phyloP scores from a whole-genome alignment of 2,113 vertebrate genomes.

The Mesembrinibis cayennensis region DNA sequence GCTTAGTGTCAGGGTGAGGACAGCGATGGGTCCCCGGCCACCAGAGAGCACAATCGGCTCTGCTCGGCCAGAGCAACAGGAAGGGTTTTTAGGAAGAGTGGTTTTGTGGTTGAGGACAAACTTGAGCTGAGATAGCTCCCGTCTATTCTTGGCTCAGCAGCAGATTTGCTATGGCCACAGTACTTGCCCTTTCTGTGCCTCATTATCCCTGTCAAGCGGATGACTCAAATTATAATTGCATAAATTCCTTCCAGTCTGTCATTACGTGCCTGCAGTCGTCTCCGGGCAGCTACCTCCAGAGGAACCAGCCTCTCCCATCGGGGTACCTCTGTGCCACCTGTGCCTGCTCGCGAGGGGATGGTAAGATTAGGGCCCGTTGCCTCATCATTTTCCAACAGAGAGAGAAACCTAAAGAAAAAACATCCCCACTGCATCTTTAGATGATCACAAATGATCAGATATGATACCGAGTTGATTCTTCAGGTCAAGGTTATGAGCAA shows the following conservation, averaged over 20 bases:
- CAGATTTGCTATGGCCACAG: neutral
- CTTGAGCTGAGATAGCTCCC: neutral
- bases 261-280: neutral
- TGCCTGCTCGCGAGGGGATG: neutral
- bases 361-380: neutral
- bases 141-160: slow-evolving; percentile 29
- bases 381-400: neutral
- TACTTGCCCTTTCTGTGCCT: slow-evolving; percentile 40
- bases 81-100: slow-evolving; percentile 15
- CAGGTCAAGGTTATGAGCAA: neutral
- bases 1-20: neutral
- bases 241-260: slow-evolving; percentile 12
- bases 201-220: slow-evolving; percentile 26
- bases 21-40: neutral
- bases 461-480: neutral
- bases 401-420: neutral
- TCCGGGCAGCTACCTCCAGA: neutral
- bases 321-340: neutral
- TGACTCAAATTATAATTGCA: slow-evolving; percentile 48
- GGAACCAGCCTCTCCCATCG: neutral
- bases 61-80: neutral
- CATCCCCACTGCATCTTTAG: neutral
- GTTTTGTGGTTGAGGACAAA: slow-evolving; percentile 14
- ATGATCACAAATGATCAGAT: neutral
- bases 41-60: neutral